Percentiles rank a stretch among this genome's conserved stretches.
Conservation (phyloP, 2,113 vertebrate species). For the Tragelaphus imberbis region DNA sequence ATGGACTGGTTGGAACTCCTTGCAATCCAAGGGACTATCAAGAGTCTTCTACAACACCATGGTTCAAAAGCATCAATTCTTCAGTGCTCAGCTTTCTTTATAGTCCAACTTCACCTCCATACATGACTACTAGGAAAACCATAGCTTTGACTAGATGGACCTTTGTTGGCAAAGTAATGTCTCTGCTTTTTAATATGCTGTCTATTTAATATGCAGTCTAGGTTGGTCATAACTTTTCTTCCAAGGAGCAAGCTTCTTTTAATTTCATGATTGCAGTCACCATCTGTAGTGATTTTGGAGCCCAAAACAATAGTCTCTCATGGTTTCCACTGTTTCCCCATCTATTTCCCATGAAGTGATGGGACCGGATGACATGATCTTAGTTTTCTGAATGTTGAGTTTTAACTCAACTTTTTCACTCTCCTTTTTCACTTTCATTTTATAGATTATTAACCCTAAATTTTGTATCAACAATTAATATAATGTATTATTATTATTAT, state of each 20-base stretch:
- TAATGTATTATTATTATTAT: background rate
- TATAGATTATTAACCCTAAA: background rate
- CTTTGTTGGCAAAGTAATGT: background rate
- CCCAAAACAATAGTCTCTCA: background rate
- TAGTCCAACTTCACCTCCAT: background rate
- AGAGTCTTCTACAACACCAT: background rate
- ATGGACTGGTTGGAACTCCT: background rate
- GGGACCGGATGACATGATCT: background rate
- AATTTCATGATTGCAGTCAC: background rate
- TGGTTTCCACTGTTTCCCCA: background rate
- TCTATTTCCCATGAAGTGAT: background rate
- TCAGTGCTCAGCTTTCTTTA: background rate
- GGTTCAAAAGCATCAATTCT: background rate
- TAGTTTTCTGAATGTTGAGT: background rate
- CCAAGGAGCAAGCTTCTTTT: background rate
- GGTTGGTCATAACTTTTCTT: background rate
- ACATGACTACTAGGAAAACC: background rate
- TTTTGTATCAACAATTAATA: background rate
- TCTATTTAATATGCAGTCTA: background rate
- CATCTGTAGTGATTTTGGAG: background rate
- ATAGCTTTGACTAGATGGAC: background rate
- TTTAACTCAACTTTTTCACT: background rate
- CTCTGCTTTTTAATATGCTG: background rate
- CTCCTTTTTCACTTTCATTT: background rate
- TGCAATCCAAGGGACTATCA: background rate